Conservation (phyloP, 2,113 vertebrate species). For the Toxostoma redivivum region DNA sequence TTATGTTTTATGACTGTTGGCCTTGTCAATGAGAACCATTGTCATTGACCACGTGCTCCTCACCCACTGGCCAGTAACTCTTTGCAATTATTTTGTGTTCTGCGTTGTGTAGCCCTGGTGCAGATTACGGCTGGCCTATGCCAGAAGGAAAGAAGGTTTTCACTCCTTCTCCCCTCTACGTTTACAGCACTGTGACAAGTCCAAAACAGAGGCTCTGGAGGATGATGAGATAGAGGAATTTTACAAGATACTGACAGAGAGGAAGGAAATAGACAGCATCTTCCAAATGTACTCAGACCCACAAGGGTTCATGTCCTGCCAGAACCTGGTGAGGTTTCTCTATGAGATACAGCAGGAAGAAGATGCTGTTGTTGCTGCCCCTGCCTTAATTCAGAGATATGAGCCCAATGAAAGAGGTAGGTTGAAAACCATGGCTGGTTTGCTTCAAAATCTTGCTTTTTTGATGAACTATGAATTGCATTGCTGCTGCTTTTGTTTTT, state of each 20-base stretch:
- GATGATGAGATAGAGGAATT: constrained; percentile 90
- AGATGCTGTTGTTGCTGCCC: constrained; percentile 66
- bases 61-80: not conserved
- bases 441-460: not conserved
- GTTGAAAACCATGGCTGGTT: not conserved
- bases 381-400: constrained; percentile 85
- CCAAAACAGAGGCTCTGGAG: constrained; percentile 85
- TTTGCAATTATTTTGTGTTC: constrained; percentile 64
- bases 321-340: constrained; percentile 81
- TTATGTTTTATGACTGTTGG: not conserved
- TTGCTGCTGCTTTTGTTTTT: not conserved
- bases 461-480: not conserved
- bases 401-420: constrained; percentile 84
- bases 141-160: constrained; percentile 63
- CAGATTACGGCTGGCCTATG: constrained; percentile 63
- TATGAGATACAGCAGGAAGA: constrained; percentile 81
- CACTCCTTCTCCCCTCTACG: constrained; percentile 64
- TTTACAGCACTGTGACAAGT: constrained; percentile 88
- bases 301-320: constrained; percentile 73
- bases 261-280: constrained; percentile 84
- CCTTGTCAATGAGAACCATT: not conserved
- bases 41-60: not conserved
- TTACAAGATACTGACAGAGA: constrained; percentile 87
- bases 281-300: constrained; percentile 71
- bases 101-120: constrained; percentile 67